These are phyloP conservation scores for Subacronicta megacephala DNA, from an alignment of 2,888 invertebrate species.

Conservation along the genomic window DNA sequence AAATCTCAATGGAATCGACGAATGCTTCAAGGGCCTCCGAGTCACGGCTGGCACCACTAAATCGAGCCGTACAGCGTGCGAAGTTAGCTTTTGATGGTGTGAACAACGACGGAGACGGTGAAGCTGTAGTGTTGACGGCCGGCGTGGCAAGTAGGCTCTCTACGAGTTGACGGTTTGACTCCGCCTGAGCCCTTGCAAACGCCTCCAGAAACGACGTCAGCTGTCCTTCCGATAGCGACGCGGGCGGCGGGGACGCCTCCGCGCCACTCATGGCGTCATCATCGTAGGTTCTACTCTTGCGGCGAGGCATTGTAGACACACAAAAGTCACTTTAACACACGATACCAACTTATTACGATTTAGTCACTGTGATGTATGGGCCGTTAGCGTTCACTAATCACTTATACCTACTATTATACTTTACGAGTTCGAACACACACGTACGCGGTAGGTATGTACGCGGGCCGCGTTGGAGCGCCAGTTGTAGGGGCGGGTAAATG, in stretches of 20 bases:
- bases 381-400: too few relatives aligned
- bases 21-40: conserved; percentile 39
- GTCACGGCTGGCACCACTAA: conserved; percentile 15
- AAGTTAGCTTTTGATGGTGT: conserved; percentile 11
- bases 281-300: neutral
- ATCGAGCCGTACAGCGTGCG: conserved; percentile 37
- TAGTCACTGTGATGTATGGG: too few relatives aligned
- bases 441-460: too few relatives aligned
- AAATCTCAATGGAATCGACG: conserved; percentile 30
- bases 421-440: too few relatives aligned
- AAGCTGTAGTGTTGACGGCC: neutral
- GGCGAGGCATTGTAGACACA: neutral
- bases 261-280: neutral
- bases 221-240: neutral
- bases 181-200: conserved; percentile 2
- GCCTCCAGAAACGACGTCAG: neutral
- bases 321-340: too few relatives aligned
- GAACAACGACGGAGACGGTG: neutral
- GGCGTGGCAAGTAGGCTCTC: neutral
- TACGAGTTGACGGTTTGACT: neutral
- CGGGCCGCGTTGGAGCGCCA: too few relatives aligned
- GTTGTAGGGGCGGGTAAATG: too few relatives aligned
- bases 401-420: too few relatives aligned
- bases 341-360: too few relatives aligned
- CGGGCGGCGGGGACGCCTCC: neutral